Base-by-base conservation (phyloP, 2,797 vertebrate genomes). In the Diplodus sargus region DNA sequence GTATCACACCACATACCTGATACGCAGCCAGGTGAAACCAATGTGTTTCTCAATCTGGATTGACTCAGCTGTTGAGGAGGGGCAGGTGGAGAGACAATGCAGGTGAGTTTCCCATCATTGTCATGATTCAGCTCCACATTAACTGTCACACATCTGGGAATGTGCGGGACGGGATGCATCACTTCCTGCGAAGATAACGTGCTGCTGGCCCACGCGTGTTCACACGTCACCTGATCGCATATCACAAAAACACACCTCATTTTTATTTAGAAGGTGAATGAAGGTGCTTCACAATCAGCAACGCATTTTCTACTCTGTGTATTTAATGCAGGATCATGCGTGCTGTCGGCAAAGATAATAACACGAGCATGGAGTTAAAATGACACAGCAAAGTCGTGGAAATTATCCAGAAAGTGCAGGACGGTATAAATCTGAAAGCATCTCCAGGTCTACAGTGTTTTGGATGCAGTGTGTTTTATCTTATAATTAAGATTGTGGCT, bases 1-100 rank as follows among this genome's bases (percentile, higher is more conserved):
- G 17, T 28, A 30, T 42, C 75, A 59, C 62, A 45, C 11, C 59
- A 18, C 69, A 72, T 25, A 67, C 47, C 43, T 63, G 58, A 52
- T 2, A 7, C 3, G 1, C 3, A 3, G 10, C 12, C 65, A 48
- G 11, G 11, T 6, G 14, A 10, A 39, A 60, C 25, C 6, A 22
- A 42, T 2, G 13, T 2, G 0, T 73, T 70, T 68, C 73, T 67
- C 20, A 54, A 18, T 34, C 2, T 5, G 11, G 62, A 9, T 5
- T 54, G 76, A 76, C 59, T 80, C 70, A 70, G 47, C 17, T 45
- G 12, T n/a, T 17, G 11, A 34, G 15, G 12, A 17, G 6, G 0
- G 16, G 15, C 30, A 54, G 45, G 25, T n/a, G 11, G 11, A 5
- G 2, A 0, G 3, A 68, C 14, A 25, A 54, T 17, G 13, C 52